Evolutionary conservation across 2,888 invertebrate species (phyloP), one percentile per base, ranked within the genome.

Genomic region (Pherbina coryleti): DNA sequence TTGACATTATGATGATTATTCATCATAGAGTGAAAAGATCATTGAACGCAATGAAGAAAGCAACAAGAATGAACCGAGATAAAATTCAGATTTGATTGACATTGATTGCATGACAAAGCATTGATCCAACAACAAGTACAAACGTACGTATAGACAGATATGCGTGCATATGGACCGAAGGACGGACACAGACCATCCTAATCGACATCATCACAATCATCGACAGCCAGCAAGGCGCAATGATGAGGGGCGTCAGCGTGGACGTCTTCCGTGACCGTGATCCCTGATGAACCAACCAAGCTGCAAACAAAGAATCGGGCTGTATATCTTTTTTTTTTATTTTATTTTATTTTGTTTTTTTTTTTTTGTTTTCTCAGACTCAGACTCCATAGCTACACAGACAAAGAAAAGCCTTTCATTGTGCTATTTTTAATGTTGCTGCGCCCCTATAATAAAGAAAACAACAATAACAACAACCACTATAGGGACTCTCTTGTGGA

Each of bases 71-170:
- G 53, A 51, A 14, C 28, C n/a, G 51, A 69, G 51, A 53, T 69
- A 9, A 44, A 67, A 49, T 49, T 22, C 37, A 49, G 44, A n/a
- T 44, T 44, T 67, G 67, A 67, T 67, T 67, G 67, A 67, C 67
- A 67, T 67, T 67, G 37, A 67, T 67, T 44, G 67, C 67, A 67
- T 37, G 44, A 67, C 67, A 34, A 67, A 22, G 22, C 55, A 19
- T 55, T 55, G 55, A 55, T 55, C 3, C n/a, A 55, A n/a, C 19
- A 22, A 55, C 19, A 55, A 55, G 8, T n/a, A 9, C 55, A 44
- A 44, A 7, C 3, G 7, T 44, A 44, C 44, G 3, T 44, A 44
- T 44, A 44, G 3, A 14, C 11, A 44, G 3, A 14, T 2, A 44
- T 55, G 55, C 55, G 55, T 22, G 55, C 55, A 8, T 44, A 44